Conservation (phyloP, 1,140 invertebrate species). For the Venustaconcha ellipsiformis region DNA sequence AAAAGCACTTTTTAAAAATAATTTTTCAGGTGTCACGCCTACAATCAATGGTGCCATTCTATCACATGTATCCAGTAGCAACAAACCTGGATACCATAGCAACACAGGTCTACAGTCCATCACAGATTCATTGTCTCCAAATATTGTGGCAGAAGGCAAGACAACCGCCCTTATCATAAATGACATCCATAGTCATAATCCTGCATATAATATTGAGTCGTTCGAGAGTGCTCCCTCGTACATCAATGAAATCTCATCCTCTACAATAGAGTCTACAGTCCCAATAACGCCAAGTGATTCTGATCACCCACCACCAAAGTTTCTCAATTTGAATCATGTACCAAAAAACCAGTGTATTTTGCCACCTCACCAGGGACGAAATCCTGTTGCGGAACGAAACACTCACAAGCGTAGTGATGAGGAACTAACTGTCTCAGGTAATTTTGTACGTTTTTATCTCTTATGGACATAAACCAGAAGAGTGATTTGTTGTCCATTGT, state of each 20-base stretch:
- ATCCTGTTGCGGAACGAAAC: slow-evolving; percentile 90
- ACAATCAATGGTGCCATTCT: slow-evolving; percentile 66
- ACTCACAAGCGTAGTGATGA: slow-evolving; percentile 71
- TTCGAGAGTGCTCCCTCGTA: neutral
- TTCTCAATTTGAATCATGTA: slow-evolving; percentile 49
- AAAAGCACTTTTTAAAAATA: neutral
- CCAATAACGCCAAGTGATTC: slow-evolving; percentile 67
- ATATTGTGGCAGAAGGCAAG: slow-evolving; percentile 64
- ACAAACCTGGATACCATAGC: slow-evolving; percentile 24
- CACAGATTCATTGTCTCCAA: slow-evolving; percentile 69
- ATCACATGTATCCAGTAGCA: slow-evolving; percentile 11
- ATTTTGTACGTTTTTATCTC: slow-evolving; percentile 53
- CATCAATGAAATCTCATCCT: slow-evolving; percentile 60
- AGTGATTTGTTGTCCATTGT: too few species aligned
- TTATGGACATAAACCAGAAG: too few species aligned
- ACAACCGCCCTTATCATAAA: slow-evolving; percentile 26
- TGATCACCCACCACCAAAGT: slow-evolving; percentile 39
- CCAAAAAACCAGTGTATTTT: slow-evolving; percentile 65
- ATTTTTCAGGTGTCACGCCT: slow-evolving; percentile 71
- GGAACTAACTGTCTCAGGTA: slow-evolving; percentile 74
- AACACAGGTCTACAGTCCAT: slow-evolving; percentile 48
- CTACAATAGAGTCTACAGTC: slow-evolving; percentile 69
- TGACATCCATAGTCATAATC: slow-evolving; percentile 17
- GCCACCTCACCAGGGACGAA: slow-evolving; percentile 88
- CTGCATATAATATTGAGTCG: neutral